Evolutionary conservation across 1,140 invertebrate species (phyloP), one percentile per base, ranked within the genome.

Genomic region (Microplitis demolitor): DNA sequence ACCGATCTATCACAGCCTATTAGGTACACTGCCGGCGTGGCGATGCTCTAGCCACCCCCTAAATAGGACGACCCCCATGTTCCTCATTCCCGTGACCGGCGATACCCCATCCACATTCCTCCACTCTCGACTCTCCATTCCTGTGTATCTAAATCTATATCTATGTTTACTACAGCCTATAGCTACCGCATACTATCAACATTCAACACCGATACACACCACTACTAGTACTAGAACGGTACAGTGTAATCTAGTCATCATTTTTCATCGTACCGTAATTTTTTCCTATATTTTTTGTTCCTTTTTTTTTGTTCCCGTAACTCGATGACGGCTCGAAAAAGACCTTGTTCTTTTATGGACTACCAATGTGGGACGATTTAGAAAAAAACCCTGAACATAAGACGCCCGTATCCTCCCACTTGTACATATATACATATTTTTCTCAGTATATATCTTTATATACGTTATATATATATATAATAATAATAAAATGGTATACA

Each of bases 1-100:
- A 81, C 84, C 85, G 85, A 87, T 87, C 85, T 87, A 86, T 87
- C 85, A 86, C 85, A 86, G 84, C 85, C 85, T 86, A 86, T 87
- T 86, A 87, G 66, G 50, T 67, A 67, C 50, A 51, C 37, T 54
- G 66, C 37, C 39, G 85, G 83, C 81, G 84, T 82, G 83, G 80
- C 39, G 39, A 45, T 83, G 80, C 84, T 24, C 24, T 85, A 82
- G 80, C 81, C 79, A 80, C 81, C 80, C 78, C 78, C 78, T 71
- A 53, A 33, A 67, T 67, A 67, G 66, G 9, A 24, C 66, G 66
- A 24, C 37, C 45, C 39, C 13, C 4, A 13, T 16, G 35, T 9
- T 16, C 39, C 39, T 50, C 31, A 24, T 16, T 24, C 24, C 56
- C 16, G 4, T 58, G 24, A 31, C 56, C 56, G 24, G 16, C 14